Evolutionary conservation across 2,113 vertebrate species (phyloP).

Genomic region (Choloepus hoffmanni): DNA sequence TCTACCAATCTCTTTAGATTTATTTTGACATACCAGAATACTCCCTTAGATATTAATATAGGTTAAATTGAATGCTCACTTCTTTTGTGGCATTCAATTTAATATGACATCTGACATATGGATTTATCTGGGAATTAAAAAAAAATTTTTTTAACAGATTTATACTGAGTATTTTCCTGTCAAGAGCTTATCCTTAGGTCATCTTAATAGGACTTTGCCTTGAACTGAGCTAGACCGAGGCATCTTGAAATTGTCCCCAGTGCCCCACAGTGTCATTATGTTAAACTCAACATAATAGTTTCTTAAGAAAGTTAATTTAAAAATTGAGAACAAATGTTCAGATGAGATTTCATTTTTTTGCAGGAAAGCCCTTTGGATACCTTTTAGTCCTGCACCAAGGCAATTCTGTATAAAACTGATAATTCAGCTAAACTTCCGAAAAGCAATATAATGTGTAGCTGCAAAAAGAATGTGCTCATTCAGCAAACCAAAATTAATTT

Average conservation of each 20-base stretch:
- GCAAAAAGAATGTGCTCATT: constrained; percentile 72
- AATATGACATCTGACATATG: constrained; percentile 21
- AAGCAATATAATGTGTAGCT: constrained; percentile 43
- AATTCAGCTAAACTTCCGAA: constrained; percentile 55
- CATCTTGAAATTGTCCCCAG: not conserved
- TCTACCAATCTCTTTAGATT: constrained; percentile 13
- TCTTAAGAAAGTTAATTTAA: constrained; percentile 28
- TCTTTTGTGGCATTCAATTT: constrained; percentile 35
- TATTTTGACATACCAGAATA: constrained; percentile 24
- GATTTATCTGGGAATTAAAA: constrained; percentile 56
- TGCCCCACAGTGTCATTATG: not conserved
- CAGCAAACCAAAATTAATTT: constrained; percentile 58
- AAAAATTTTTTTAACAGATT: not conserved
- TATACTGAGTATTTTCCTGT: constrained; percentile 49
- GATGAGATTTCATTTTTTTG: constrained; percentile 56
- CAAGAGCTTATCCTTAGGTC: constrained; percentile 64
- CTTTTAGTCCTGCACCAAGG: constrained; percentile 43
- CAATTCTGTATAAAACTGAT: constrained; percentile 53
- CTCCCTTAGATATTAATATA: constrained; percentile 17
- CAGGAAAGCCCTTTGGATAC: not conserved
- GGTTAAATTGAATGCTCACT: not conserved
- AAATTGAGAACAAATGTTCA: constrained; percentile 41
- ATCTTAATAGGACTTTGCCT: constrained; percentile 55
- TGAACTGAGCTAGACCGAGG: constrained; percentile 27
- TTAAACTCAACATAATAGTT: constrained; percentile 16